A percentile compares a stretch with the other conserved stretches of the same genome.
These are phyloP conservation scores for Lophura swinhoii DNA, from an alignment of 2,797 vertebrate genomes.

Conservation along the genomic window DNA sequence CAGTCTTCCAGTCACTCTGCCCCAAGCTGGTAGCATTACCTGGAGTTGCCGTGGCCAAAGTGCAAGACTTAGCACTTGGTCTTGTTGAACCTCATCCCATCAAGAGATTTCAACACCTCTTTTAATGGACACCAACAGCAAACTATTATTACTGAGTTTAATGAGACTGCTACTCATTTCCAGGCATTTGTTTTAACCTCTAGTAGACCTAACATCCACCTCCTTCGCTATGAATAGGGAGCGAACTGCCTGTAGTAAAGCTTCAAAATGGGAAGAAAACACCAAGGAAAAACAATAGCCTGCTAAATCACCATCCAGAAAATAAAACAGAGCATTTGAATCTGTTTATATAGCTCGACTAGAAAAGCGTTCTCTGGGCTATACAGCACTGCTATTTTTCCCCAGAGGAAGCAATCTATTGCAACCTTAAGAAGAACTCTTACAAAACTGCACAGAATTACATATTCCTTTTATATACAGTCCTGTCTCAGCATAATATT, in stretches of 20 bases:
- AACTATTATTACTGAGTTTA: neutral
- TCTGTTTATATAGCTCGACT: neutral
- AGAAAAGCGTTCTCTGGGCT: neutral
- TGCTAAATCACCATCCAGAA: neutral
- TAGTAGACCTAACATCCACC: neutral
- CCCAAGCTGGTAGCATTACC: no score
- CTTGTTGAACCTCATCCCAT: no score
- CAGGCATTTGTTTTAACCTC: neutral
- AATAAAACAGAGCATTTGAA: neutral
- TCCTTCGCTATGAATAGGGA: neutral
- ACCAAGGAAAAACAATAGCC: neutral
- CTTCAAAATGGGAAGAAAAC: neutral
- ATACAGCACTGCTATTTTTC: neutral
- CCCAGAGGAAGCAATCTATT: neutral
- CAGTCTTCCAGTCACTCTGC: no score
- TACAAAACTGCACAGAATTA: neutral
- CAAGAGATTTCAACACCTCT: neutral
- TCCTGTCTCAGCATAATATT: neutral
- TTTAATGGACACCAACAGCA: neutral
- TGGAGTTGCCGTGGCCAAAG: no score
- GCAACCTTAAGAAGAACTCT: neutral
- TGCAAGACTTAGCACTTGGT: no score
- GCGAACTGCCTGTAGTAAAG: neutral
- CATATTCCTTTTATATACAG: neutral
- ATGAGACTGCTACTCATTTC: neutral